These are phyloP conservation scores for Leucoraja erinaceus DNA, from an alignment of 2,113 vertebrate species.

Conservation along the genomic window DNA sequence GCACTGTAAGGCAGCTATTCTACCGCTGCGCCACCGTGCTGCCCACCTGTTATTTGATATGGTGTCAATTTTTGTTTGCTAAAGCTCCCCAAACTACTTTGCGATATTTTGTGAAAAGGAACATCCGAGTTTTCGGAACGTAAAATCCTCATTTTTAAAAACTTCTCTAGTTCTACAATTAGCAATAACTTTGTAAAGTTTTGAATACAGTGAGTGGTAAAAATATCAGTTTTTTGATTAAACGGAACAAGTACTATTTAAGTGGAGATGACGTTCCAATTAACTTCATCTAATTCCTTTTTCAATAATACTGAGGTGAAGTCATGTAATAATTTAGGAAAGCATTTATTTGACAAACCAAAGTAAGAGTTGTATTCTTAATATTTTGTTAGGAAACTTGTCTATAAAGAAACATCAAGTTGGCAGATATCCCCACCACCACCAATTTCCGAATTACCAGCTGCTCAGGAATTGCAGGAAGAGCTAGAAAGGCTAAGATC, in stretches of 20 bases:
- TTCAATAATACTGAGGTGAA: neutral
- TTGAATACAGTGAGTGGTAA: neutral
- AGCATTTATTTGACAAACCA: neutral
- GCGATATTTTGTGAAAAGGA: neutral
- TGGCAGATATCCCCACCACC: constrained; percentile 68
- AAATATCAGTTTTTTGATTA: neutral
- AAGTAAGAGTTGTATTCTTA: neutral
- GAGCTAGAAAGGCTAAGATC: constrained; percentile 57
- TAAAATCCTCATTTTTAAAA: neutral
- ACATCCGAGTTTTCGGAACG: neutral
- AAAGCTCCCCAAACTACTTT: too few species aligned
- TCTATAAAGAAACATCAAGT: constrained; percentile 54
- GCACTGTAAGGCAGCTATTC: too few species aligned
- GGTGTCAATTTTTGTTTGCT: too few species aligned
- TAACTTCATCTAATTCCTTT: neutral
- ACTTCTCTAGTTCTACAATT: neutral
- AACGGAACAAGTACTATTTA: neutral
- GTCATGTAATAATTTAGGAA: neutral
- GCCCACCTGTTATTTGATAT: too few species aligned
- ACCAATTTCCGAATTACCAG: constrained; percentile 70
- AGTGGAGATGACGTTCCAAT: neutral
- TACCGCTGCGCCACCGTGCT: too few species aligned
- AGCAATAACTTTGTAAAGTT: neutral
- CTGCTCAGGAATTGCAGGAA: constrained; percentile 66
- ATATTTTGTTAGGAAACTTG: constrained; percentile 53